Evolutionary conservation across 1,140 invertebrate genomes (phyloP), one percentile per base, ranked within the genome.

Genomic region (Anoplophora glabripennis): DNA sequence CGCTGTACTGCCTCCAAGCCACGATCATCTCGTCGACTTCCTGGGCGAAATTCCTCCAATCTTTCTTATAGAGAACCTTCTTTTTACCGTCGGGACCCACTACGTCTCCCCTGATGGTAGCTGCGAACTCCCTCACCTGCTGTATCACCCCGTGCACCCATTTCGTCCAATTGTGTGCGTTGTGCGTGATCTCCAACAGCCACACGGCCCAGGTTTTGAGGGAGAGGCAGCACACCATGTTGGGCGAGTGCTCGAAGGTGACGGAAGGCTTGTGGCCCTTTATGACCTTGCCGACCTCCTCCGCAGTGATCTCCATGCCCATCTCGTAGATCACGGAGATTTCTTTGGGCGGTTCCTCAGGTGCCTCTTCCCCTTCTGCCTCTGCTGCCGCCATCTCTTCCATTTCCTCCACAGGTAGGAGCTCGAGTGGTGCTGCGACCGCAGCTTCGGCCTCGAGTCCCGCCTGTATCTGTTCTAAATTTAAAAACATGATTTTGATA

Each of bases 81-180:
- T 28, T 46, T n/a, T 66, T 34, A 8, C 68, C 68, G 46, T 57
- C 55, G 8, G 49, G 48, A 8, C 45, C 18, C 21, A 47, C 48
- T 1, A 68, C 65, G 18, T 72, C 65, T 8, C 68, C 67, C 37
- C 67, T 52, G 0, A 72, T 51, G 14, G 67, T 60, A 1, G 64
- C 33, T 1, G 67, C 64, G 46, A 60, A 70, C 12, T 66, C 51
- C 37, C 64, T 57, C 3, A 72, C 53, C 45, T 66, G 55, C 17
- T 59, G 52, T 8, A 71, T 71, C 4, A 71, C 61, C 9, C 59
- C 58, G 15, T 48, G 59, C 38, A 71, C 58, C 70, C 70, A 72
- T 42, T 66, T 67, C n/a, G 67, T 71, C 70, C 70, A 72, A 17
- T 63, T 69, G 36, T 72, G 70, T 9, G 69, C 65, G 41, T 72